Conservation (phyloP, 2,797 vertebrate species). For the Acropternis orthonyx region DNA sequence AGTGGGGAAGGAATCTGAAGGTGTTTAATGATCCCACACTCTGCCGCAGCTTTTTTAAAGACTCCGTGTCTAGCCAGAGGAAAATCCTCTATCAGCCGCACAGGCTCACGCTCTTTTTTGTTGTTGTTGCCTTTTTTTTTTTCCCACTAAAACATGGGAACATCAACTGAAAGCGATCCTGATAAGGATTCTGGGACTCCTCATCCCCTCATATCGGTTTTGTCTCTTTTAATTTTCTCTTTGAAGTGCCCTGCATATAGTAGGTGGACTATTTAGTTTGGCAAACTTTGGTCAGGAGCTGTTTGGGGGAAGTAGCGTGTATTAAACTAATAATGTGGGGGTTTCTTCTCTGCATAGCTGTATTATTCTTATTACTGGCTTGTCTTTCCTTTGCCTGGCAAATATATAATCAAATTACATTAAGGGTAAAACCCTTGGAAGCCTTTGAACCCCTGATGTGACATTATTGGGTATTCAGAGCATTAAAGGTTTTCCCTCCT, state of each 20-base stretch:
- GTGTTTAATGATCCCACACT: constrained; percentile 77
- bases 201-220: constrained; percentile 30
- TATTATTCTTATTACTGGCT: neutral
- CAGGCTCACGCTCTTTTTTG: constrained; percentile 46
- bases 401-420: neutral
- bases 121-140: neutral
- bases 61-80: constrained; percentile 65
- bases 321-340: neutral
- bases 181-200: constrained; percentile 68
- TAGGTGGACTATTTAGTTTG: constrained; percentile 36
- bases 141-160: constrained; percentile 44
- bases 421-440: neutral
- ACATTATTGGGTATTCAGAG: neutral
- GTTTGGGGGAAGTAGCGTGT: neutral
- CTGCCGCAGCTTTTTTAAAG: constrained; percentile 66
- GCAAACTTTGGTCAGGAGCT: neutral
- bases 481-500: neutral
- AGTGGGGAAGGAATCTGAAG: constrained; percentile 64
- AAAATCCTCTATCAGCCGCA: constrained; percentile 70
- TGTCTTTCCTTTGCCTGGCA: neutral
- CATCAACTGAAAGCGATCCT: constrained; percentile 39
- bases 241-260: constrained; percentile 24
- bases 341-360: neutral
- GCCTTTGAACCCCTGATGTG: neutral
- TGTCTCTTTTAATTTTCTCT: constrained; percentile 42